A percentile compares a stretch with the other conserved stretches of the same genome.
These are phyloP conservation scores for Penaeus japonicus DNA, from an alignment of 1,140 invertebrate genomes.

Conservation along the genomic window DNA sequence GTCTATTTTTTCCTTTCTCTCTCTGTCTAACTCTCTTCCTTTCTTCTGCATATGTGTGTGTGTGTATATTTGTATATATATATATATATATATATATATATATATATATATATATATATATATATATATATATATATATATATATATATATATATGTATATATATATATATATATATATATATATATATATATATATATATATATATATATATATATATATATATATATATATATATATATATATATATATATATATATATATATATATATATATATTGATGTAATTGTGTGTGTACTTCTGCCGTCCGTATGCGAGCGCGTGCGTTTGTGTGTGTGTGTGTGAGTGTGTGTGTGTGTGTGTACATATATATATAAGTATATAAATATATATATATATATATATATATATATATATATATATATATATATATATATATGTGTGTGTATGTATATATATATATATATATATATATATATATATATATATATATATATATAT, in stretches of 20 bases:
- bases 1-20: too few relatives aligned
- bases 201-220: neutral
- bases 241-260: neutral
- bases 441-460: too few relatives aligned
- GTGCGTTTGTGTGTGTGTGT: too few relatives aligned
- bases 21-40: too few relatives aligned
- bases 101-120: neutral
- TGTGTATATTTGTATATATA: neutral
- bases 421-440: neutral
- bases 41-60: too few relatives aligned
- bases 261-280: neutral
- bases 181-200: neutral
- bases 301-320: too few relatives aligned
- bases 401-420: neutral
- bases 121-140: conserved; percentile 7
- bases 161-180: neutral
- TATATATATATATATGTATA: conserved; percentile 4
- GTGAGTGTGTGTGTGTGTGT: too few relatives aligned
- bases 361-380: neutral
- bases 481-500: too few relatives aligned
- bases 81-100: neutral
- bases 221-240: conserved; percentile 8
- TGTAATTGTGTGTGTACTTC: too few relatives aligned
- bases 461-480: too few relatives aligned
- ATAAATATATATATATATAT: neutral